Conservation (phyloP, 2,113 vertebrate species). For the Alaudala cheleensis region DNA sequence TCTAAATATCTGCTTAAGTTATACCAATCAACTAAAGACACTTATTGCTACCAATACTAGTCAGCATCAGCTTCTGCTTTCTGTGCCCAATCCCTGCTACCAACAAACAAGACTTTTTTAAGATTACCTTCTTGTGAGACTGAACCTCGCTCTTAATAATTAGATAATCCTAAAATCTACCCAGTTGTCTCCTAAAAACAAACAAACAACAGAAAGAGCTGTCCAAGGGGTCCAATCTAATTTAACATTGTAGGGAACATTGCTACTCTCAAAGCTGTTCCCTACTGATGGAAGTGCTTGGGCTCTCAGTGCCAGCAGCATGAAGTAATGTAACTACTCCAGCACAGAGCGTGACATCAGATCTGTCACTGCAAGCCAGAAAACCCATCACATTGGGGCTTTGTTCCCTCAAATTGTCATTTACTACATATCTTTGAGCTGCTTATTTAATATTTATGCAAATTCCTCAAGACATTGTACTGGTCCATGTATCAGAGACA, state of each 20-base stretch:
- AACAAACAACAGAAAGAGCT: background rate
- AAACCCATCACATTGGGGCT: background rate
- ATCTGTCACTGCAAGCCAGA: background rate
- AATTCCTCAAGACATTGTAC: background rate
- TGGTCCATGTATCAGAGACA: background rate
- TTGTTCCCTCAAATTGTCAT: background rate
- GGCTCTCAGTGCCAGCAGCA: background rate
- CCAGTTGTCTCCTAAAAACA: background rate
- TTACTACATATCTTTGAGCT: background rate
- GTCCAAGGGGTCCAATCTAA: background rate
- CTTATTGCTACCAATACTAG: background rate
- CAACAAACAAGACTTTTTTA: background rate
- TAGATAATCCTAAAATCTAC: background rate
- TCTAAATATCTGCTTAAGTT: background rate
- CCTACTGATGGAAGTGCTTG: background rate
- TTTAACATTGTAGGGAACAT: background rate
- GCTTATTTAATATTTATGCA: slow-evolving; percentile 3
- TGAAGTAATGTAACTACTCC: background rate
- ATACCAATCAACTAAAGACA: background rate
- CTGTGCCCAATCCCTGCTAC: background rate
- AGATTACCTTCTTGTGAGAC: background rate
- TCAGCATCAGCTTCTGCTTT: background rate
- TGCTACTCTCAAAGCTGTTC: background rate
- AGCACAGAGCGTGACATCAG: background rate
- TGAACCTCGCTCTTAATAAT: background rate